Evolutionary conservation across 2,113 vertebrate genomes (phyloP).

Genomic region (Candoia aspera): DNA sequence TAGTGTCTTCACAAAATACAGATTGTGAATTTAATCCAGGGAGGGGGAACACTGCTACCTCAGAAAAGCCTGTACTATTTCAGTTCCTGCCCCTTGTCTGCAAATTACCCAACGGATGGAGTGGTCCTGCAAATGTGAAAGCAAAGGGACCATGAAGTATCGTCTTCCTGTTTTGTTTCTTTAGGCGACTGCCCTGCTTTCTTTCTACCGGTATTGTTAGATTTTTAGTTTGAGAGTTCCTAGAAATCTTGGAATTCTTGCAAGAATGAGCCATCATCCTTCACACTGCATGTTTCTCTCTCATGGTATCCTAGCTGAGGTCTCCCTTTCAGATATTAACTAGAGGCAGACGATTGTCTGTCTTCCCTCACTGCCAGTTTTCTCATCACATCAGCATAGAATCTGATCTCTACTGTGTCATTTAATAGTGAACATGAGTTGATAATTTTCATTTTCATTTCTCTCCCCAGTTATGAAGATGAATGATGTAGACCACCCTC

Average conservation of each 20-base stretch:
- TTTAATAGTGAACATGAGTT: constrained; percentile 51
- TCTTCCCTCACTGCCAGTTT: constrained; percentile 24
- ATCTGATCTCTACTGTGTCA: constrained; percentile 33
- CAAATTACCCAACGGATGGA: not conserved
- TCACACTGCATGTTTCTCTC: constrained; percentile 7
- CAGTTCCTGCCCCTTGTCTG: not conserved
- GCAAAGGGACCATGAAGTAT: not conserved
- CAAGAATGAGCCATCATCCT: constrained; percentile 1
- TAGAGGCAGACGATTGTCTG: not conserved
- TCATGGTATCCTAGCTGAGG: not conserved
- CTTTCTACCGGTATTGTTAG: not conserved
- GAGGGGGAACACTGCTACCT: constrained; percentile 5
- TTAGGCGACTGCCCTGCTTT: not conserved
- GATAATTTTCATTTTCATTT: constrained; percentile 70
- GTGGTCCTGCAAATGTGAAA: fast-evolving
- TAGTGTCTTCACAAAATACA: not conserved
- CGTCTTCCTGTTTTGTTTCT: constrained; percentile 2
- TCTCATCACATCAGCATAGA: constrained; percentile 33
- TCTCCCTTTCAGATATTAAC: constrained; percentile 37
- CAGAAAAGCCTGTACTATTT: constrained; percentile 5
- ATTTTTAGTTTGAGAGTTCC: not conserved
- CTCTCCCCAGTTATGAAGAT: constrained; percentile 85
- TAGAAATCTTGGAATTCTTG: not conserved
- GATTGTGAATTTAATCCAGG: not conserved
- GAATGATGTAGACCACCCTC: constrained; percentile 86